Percentiles rank a stretch among this genome's conserved stretches.
phyloP scores from a whole-genome alignment of 2,888 invertebrate genomes.

The Amorpha juglandis region DNA sequence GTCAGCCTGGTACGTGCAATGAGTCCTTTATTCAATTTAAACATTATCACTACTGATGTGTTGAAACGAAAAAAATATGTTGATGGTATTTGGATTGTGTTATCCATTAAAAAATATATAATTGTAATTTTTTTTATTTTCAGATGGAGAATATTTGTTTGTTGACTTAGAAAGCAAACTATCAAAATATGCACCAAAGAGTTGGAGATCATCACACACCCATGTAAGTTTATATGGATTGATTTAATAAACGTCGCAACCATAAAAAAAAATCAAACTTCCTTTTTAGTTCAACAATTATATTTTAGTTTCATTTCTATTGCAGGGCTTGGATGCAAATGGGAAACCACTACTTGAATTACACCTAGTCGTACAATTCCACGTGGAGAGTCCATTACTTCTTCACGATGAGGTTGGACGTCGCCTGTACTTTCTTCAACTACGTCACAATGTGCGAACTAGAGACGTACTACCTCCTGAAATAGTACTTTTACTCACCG shows the following conservation, averaged over 20 bases:
- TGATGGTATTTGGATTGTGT: no score
- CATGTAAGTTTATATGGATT: slow-evolving; percentile 86
- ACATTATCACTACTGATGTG: no score
- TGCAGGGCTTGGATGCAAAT: slow-evolving; percentile 94
- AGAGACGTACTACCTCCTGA: slow-evolving; percentile 86
- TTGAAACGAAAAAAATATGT: no score
- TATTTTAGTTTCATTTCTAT: slow-evolving; percentile 39
- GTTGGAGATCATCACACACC: slow-evolving; percentile 97
- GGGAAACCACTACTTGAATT: slow-evolving; percentile 95
- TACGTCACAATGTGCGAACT: slow-evolving; percentile 93
- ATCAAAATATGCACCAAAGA: slow-evolving; percentile 97
- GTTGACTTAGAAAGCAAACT: slow-evolving; percentile 97
- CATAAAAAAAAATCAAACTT: background rate
- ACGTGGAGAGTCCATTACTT: slow-evolving; percentile 95
- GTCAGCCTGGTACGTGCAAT: background rate
- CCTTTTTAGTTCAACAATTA: background rate
- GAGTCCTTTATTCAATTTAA: background rate
- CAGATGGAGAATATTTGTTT: slow-evolving; percentile 98
- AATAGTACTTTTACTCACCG: slow-evolving; percentile 91
- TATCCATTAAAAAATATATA: no score
- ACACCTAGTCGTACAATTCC: slow-evolving; percentile 96
- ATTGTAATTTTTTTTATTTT: slow-evolving; percentile 63
- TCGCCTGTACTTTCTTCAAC: slow-evolving; percentile 97
- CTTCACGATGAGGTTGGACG: slow-evolving; percentile 95
- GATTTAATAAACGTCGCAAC: slow-evolving; percentile 18